Base-by-base conservation (phyloP, 2,797 vertebrate species). In the Phataginus tetradactyla region DNA sequence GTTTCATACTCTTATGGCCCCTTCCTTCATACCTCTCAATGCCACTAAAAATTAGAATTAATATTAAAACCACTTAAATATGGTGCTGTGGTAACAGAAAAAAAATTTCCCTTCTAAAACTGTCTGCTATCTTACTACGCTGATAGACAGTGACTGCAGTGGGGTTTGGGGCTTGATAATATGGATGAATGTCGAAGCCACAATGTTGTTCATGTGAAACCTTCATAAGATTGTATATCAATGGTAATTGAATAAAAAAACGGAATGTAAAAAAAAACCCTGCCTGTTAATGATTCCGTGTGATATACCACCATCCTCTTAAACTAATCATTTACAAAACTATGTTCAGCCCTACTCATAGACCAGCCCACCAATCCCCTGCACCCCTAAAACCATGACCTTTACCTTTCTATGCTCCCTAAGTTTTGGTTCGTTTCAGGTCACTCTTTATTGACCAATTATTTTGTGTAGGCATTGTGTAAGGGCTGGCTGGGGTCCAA, bases 31-130 rank as follows among this genome's bases (percentile, higher is more conserved):
- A 32, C 37, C 37, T 92, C 49, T 21, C 42, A 57, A n/a, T 49
- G 53, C 37, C 53, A 87, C 27, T 51, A 77, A 69, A 88, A 72
- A 81, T 39, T 79, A 75, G 86, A 92, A 96, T 90, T 27, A 80
- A 55, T 79, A 53, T 80, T 45, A 84, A 96, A 96, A 57, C 18
- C 10, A 32, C 10, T 96, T 63, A 81, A 49, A 51, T 86, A 72
- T 25, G 29, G 63, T 37, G 18, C 51, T 88, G 15, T 75, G 17
- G 7, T 87, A 88, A 83, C 42, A 53, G 6, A 42, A 68, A 23
- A 39, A 27, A 94, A 75, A 42, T 80, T 57, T 92, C 42, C 32
- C 37, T 23, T 91, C 94, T 29, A n/a, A 81, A 90, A 81, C 27
- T 39, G 8, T 6, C 42, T 85, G n/a, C 12, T 32, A 45, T 45